Percentiles rank a stretch among this genome's conserved stretches.
Evolutionary conservation across 2,113 vertebrate genomes (phyloP).

Genomic region (Acanthisitta chloris): DNA sequence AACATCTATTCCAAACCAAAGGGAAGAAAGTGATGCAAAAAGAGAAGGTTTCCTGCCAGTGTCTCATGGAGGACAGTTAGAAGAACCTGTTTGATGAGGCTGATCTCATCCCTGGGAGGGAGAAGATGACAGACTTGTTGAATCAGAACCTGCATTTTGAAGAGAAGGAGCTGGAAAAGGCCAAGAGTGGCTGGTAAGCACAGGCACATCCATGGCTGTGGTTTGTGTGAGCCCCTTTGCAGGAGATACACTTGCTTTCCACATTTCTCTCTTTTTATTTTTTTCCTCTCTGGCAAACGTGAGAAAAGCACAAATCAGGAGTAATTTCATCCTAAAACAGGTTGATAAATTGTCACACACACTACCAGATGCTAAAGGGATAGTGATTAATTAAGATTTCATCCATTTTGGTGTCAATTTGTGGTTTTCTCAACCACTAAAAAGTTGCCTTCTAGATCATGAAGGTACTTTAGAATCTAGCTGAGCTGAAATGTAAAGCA

Average conservation of each 20-base stretch:
- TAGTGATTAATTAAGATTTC: not conserved
- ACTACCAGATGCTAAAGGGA: not conserved
- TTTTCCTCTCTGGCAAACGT: rapidly evolving
- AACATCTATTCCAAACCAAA: not conserved
- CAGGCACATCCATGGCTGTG: rapidly evolving
- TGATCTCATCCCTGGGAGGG: not conserved
- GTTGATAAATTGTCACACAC: not conserved
- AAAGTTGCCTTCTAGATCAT: not conserved
- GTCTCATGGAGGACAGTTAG: not conserved
- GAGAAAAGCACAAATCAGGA: not conserved
- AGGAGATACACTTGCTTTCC: rapidly evolving
- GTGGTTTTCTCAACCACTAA: not conserved
- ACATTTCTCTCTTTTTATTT: not conserved
- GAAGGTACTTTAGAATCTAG: not conserved
- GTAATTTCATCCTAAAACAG: not conserved
- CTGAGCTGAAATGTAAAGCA: not conserved
- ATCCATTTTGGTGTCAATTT: not conserved
- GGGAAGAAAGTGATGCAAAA: not conserved
- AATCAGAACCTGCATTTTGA: not conserved
- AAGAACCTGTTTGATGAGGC: not conserved
- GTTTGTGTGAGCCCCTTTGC: not conserved
- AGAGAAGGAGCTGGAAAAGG: not conserved
- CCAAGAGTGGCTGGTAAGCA: not conserved
- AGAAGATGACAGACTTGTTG: not conserved
- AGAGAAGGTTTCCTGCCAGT: not conserved